Conservation (phyloP, 2,888 invertebrate species). For the Sipha maydis region DNA sequence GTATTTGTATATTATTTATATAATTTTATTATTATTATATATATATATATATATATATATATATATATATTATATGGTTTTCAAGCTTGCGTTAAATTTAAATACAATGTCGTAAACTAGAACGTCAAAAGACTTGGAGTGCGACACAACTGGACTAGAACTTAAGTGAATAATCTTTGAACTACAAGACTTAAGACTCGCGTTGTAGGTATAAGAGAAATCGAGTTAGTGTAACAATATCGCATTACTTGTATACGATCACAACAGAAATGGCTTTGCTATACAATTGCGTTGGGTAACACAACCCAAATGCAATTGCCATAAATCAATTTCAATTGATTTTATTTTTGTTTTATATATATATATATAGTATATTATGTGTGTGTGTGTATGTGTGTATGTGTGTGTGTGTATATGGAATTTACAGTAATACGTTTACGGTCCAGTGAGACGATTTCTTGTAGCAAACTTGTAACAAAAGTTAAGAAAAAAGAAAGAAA, state of each 20-base stretch:
- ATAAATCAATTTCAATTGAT: conserved; percentile 32
- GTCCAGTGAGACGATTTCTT: conserved; percentile 7
- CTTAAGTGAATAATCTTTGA: not conserved
- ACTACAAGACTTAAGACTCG: too few species aligned
- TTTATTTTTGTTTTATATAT: conserved; percentile 24
- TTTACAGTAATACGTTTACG: not conserved
- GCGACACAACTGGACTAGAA: not conserved
- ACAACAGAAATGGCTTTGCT: conserved; percentile 9
- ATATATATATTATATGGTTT: not conserved
- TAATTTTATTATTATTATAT: too few species aligned
- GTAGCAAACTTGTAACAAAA: conserved; percentile 13
- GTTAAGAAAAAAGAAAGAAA: not conserved
- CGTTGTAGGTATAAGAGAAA: not conserved
- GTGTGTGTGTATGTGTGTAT: not conserved
- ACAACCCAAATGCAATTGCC: conserved; percentile 24
- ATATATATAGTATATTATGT: not conserved
- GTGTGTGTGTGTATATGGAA: not conserved
- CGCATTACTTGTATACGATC: not conserved
- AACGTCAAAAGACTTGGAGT: not conserved
- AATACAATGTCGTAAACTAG: not conserved
- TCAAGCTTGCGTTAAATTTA: conserved; percentile 4
- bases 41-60: not conserved
- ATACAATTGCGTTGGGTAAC: conserved; percentile 25
- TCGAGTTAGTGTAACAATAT: conserved; percentile 7
- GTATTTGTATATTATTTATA: too few species aligned